Percentiles rank a stretch among this genome's conserved stretches.
Evolutionary conservation across 2,888 invertebrate species (phyloP).

Genomic region (Ferdinandea cuprea): DNA sequence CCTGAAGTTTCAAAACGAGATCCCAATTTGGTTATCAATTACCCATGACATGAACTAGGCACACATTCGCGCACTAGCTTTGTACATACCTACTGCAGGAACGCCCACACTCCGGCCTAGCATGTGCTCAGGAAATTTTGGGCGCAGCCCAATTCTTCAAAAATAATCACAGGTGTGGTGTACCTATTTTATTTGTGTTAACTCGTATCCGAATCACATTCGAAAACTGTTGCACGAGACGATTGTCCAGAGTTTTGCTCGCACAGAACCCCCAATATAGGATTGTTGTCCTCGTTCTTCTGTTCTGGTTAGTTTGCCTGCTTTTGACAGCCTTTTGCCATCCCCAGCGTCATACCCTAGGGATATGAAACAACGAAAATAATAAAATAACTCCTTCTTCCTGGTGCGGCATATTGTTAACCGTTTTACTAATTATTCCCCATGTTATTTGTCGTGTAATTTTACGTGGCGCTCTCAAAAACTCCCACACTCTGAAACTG

Average conservation of each 20-base stretch:
- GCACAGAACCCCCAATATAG: constrained; percentile 16
- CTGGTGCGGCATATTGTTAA: constrained; percentile 31
- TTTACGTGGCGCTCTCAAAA: background rate
- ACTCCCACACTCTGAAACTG: constrained; percentile 25
- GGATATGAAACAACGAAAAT: background rate
- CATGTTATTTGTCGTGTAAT: constrained; percentile 8
- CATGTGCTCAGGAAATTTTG: constrained; percentile 16
- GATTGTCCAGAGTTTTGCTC: constrained; percentile 7
- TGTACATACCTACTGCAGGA: constrained; percentile 16
- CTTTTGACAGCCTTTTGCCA: background rate
- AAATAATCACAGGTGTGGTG: constrained; percentile 62
- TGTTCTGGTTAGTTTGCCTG: too few relatives aligned
- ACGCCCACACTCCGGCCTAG: constrained; percentile 24
- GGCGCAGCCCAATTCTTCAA: constrained; percentile 57
- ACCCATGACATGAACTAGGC: constrained; percentile 49
- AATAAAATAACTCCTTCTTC: constrained; percentile 4
- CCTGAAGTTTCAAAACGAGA: constrained; percentile 13
- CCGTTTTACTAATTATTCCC: background rate
- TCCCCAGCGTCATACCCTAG: background rate
- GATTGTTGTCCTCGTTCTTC: constrained; percentile 9
- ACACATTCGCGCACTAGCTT: constrained; percentile 15
- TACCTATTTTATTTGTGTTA: constrained; percentile 49
- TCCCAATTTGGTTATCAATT: constrained; percentile 55
- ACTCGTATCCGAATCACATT: constrained; percentile 41
- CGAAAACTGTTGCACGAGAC: constrained; percentile 36